These are phyloP conservation scores for Rhinophrynus dorsalis DNA, from an alignment of 2,797 vertebrate species.

Conservation along the genomic window DNA sequence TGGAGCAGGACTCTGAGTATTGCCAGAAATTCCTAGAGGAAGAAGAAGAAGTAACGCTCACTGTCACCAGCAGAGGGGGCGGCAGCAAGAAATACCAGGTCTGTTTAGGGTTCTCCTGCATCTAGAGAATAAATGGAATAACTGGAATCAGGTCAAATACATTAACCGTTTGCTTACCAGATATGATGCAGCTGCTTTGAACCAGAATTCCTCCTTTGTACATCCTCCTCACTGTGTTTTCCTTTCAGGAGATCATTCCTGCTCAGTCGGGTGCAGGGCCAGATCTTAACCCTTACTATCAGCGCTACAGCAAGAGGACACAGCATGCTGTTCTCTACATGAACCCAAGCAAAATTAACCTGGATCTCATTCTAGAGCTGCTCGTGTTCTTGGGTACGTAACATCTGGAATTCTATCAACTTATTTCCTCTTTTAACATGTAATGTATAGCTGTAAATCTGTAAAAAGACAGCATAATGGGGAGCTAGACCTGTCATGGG, in stretches of 20 bases:
- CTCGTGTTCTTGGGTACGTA: slow-evolving; percentile 83
- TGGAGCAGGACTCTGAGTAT: slow-evolving; percentile 95
- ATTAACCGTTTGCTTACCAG: no score
- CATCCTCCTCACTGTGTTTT: no score
- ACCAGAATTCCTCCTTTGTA: no score
- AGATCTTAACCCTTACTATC: slow-evolving; percentile 77
- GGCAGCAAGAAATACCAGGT: slow-evolving; percentile 83
- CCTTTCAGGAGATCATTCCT: slow-evolving; percentile 77
- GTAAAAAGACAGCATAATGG: no score
- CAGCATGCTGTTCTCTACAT: slow-evolving; percentile 86
- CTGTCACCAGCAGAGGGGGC: slow-evolving; percentile 83
- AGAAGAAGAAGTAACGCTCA: slow-evolving; percentile 87
- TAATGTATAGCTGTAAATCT: no score
- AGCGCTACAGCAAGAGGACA: slow-evolving; percentile 85
- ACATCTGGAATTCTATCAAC: no score
- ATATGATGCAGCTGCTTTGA: no score
- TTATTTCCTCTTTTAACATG: no score
- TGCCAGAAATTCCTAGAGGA: slow-evolving; percentile 92
- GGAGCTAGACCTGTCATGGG: no score
- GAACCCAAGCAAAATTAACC: slow-evolving; percentile 96
- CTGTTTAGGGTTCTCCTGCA: slow-evolving; percentile 6
- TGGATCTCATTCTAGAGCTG: slow-evolving; percentile 89
- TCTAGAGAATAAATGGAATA: not conserved
- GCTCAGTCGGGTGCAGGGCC: slow-evolving; percentile 66
- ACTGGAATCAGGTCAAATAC: no score